phyloP scores from a whole-genome alignment of 2,888 invertebrate species.

The Strigamia transsilvanica region DNA sequence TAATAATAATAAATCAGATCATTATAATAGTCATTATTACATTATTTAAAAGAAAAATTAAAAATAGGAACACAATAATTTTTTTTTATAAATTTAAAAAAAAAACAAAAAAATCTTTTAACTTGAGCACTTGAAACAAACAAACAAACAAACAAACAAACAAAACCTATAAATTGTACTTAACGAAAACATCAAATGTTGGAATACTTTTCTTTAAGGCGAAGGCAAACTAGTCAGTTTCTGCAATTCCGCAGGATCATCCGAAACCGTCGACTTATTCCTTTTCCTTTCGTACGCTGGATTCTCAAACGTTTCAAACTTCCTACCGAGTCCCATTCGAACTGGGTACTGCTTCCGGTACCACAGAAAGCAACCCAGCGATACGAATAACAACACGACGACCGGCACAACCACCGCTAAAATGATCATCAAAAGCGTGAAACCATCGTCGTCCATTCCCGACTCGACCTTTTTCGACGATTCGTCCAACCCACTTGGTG shows the following conservation, averaged over 20 bases:
- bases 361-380: conserved; percentile 53
- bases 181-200: not conserved
- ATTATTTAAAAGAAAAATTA: not conserved
- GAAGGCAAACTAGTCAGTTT: conserved; percentile 52
- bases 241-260: conserved; percentile 55
- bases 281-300: conserved; percentile 54
- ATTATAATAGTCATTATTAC: not conserved
- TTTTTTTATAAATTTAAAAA: not conserved
- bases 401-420: not conserved
- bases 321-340: conserved; percentile 58
- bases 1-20: not conserved
- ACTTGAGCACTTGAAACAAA: not conserved
- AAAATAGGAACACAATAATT: conserved; percentile 1
- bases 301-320: conserved; percentile 59
- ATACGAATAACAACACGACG: not conserved
- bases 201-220: conserved; percentile 38
- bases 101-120: not conserved
- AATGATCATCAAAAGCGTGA: not conserved
- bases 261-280: not conserved
- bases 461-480: not conserved
- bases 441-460: not conserved
- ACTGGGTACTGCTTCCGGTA: conserved; percentile 58
- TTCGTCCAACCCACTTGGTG: not conserved
- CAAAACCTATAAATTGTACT: not conserved
- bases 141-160: not conserved